phyloP scores from a whole-genome alignment of 2,113 vertebrate species.

The Arenaria interpres region DNA sequence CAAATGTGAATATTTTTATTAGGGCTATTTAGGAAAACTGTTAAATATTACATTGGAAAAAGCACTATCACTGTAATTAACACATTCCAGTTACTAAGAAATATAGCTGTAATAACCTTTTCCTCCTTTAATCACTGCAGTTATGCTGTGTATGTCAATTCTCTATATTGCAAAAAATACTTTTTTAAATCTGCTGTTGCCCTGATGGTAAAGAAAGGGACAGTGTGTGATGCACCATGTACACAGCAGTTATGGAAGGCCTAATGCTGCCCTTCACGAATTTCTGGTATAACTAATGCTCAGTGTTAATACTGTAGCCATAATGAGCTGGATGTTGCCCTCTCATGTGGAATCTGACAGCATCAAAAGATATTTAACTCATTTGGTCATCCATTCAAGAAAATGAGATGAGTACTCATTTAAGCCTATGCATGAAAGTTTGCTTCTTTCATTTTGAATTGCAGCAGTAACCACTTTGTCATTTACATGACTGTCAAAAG shows the following conservation, averaged over 20 bases:
- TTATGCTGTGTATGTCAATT: not conserved
- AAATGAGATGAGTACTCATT: not conserved
- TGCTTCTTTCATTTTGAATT: not conserved
- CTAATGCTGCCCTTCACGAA: not conserved
- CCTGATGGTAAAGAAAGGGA: not conserved
- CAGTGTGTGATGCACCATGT: not conserved
- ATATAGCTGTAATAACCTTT: not conserved
- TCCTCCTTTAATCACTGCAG: not conserved
- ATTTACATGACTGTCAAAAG: not conserved
- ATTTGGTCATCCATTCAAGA: not conserved
- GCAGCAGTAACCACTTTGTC: not conserved
- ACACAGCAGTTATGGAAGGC: not conserved
- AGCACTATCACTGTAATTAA: not conserved
- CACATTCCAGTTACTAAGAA: not conserved
- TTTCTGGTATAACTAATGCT: not conserved
- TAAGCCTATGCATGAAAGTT: not conserved
- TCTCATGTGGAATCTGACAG: not conserved
- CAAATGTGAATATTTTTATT: not conserved
- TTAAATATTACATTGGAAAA: not conserved
- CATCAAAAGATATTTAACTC: not conserved
- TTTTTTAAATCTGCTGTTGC: not conserved
- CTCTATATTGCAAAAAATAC: not conserved
- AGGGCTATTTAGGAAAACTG: not conserved
- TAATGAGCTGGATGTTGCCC: not conserved
- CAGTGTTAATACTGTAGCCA: rapidly evolving